Percentiles rank a stretch among this genome's conserved stretches.
Conservation (phyloP, 2,797 vertebrate genomes). For the Notolepis coatsorum region DNA sequence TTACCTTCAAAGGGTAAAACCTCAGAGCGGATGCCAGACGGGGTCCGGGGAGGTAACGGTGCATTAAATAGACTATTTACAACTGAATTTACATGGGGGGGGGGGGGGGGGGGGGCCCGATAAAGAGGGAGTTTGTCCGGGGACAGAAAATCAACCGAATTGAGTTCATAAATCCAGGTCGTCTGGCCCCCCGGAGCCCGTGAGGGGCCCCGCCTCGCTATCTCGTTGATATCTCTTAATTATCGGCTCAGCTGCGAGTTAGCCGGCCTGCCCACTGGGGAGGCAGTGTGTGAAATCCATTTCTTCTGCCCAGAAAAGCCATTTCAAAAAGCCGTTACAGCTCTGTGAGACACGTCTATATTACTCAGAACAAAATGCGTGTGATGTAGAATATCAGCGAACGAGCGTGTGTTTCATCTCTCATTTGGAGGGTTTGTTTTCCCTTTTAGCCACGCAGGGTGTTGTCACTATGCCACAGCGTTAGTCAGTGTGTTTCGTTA, state of each 20-base stretch:
- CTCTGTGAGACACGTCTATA: constrained; percentile 11
- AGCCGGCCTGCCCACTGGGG: not conserved
- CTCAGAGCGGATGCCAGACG: not conserved
- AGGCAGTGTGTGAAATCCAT: constrained; percentile 9
- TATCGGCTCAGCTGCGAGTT: constrained; percentile 21
- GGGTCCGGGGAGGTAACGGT: not conserved
- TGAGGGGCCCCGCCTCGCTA: not conserved
- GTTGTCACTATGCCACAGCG: not conserved
- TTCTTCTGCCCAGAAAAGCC: constrained; percentile 12
- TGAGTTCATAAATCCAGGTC: constrained; percentile 11
- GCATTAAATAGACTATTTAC: not conserved
- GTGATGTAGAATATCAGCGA: no score
- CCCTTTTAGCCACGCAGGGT: not conserved
- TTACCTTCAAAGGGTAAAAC: not conserved
- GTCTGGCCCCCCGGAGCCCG: not conserved
- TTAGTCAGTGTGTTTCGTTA: not conserved
- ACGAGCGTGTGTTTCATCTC: not conserved
- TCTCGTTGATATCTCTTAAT: constrained; percentile 17
- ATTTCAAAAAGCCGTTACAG: constrained; percentile 11
- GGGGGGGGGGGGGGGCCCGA: not conserved
- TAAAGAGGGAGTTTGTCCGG: not conserved
- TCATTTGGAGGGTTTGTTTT: constrained; percentile 1
- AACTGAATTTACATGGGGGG: not conserved
- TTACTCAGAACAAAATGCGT: constrained; percentile 4
- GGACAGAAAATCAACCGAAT: constrained; percentile 1